A percentile compares a stretch with the other conserved stretches of the same genome.
These are phyloP conservation scores for Mythimna ferrago DNA, from an alignment of 2,888 invertebrate species.

Conservation along the genomic window DNA sequence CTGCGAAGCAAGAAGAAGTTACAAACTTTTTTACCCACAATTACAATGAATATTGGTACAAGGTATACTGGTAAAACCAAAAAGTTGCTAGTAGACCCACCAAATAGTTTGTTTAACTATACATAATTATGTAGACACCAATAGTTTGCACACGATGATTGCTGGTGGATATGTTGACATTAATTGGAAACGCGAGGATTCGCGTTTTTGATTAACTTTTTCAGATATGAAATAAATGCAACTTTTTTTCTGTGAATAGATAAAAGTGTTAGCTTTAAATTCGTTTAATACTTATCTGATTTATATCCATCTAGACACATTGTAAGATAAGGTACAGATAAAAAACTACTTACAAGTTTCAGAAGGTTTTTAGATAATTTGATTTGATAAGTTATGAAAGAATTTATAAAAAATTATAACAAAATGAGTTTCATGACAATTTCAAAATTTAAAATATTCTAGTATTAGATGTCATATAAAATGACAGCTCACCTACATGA, in stretches of 20 bases:
- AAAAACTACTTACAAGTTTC: constrained; percentile 1
- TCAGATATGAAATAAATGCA: neutral
- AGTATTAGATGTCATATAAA: neutral
- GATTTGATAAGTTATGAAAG: neutral
- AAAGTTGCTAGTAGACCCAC: too few relatives aligned
- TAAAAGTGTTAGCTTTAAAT: neutral
- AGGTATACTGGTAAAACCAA: too few relatives aligned
- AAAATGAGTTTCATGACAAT: neutral
- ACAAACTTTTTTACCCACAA: too few relatives aligned
- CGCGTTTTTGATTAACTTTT: constrained; percentile 4
- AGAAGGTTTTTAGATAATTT: neutral
- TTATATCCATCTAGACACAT: neutral
- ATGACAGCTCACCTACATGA: neutral
- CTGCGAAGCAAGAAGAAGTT: too few relatives aligned
- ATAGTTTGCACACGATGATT: neutral
- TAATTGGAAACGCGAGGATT: neutral
- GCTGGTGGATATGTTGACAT: neutral
- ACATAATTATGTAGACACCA: neutral
- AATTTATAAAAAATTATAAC: constrained; percentile 2
- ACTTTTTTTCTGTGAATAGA: neutral
- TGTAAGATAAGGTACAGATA: neutral
- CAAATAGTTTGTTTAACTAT: neutral
- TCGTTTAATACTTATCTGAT: neutral
- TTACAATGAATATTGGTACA: too few relatives aligned
- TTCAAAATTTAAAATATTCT: constrained; percentile 12